Evolutionary conservation across 2,113 vertebrate genomes (phyloP).

Genomic region (Tauraco erythrolophus): DNA sequence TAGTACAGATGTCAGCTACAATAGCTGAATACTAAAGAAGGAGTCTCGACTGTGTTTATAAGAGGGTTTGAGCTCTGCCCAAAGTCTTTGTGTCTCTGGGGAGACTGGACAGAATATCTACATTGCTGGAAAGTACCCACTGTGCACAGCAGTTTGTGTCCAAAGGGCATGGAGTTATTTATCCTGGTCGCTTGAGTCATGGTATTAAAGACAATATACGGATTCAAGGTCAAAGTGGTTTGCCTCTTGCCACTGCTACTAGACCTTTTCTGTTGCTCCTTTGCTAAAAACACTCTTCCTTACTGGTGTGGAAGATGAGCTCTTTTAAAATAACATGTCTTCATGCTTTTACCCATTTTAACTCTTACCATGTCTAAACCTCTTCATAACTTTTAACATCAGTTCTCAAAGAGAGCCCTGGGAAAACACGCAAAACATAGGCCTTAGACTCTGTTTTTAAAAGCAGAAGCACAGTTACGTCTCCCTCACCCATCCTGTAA

Average conservation of each 20-base stretch:
- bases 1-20: conserved; percentile 44
- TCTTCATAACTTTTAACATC: neutral
- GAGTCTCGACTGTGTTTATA: neutral
- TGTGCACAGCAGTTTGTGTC: neutral
- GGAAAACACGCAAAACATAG: neutral
- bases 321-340: neutral
- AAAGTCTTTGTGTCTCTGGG: neutral
- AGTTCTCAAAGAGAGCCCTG: neutral
- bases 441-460: neutral
- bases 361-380: neutral
- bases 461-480: neutral
- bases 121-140: neutral
- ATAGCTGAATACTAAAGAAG: conserved; percentile 24
- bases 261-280: neutral
- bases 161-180: conserved; percentile 49
- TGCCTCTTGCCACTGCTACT: neutral
- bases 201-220: neutral
- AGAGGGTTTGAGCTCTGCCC: neutral
- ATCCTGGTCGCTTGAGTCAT: conserved; percentile 10
- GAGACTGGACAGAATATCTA: neutral
- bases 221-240: conserved; percentile 13
- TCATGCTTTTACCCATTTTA: neutral
- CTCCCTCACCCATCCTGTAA: neutral
- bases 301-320: neutral
- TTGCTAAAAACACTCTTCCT: neutral